Evolutionary conservation across 2,113 vertebrate genomes (phyloP).

Genomic region (Menura novaehollandiae): DNA sequence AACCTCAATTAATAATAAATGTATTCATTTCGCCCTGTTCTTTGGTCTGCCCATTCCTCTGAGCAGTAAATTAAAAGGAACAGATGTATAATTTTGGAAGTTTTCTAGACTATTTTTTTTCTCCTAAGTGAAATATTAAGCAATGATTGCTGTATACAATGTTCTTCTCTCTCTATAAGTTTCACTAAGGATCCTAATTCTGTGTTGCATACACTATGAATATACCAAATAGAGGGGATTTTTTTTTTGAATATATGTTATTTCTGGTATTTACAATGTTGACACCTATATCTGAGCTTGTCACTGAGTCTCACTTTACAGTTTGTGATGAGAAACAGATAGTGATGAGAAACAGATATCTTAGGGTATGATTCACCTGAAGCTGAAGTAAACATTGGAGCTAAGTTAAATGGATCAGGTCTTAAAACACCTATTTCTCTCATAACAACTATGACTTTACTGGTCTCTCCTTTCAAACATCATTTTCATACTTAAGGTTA

Average conservation of each 20-base stretch:
- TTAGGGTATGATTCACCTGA: not conserved
- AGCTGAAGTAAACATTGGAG: not conserved
- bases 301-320: not conserved
- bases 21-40: not conserved
- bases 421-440: not conserved
- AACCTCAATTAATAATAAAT: not conserved
- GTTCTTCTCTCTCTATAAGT: not conserved
- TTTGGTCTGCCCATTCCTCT: not conserved
- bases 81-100: not conserved
- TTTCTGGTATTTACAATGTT: not conserved
- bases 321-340: not conserved
- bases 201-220: not conserved
- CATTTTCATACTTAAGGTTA: not conserved
- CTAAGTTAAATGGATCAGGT: not conserved
- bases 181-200: not conserved
- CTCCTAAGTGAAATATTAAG: not conserved
- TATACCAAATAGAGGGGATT: not conserved
- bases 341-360: not conserved
- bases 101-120: not conserved
- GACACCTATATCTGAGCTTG: not conserved
- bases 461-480: not conserved
- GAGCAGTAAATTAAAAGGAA: constrained; percentile 13
- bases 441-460: not conserved
- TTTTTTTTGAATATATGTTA: not conserved
- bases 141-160: not conserved